Evolutionary conservation across 2,888 invertebrate species (phyloP).

Genomic region (Oxystoma pomonae): DNA sequence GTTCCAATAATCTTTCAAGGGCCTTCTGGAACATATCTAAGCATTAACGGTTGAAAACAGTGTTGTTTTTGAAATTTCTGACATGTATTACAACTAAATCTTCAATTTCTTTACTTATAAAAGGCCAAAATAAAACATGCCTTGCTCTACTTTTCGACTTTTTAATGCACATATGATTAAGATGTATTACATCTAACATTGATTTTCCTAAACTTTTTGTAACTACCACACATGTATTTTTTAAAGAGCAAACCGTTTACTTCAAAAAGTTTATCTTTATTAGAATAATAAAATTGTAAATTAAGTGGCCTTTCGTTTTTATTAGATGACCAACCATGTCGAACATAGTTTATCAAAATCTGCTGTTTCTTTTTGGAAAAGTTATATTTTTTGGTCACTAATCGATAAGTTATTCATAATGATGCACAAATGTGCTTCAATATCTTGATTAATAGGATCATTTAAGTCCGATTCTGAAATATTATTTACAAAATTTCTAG

Average conservation of each 20-base stretch:
- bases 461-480: no score
- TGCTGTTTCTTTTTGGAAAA: conserved; percentile 6
- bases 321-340: conserved; percentile 16
- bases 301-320: conserved; percentile 7
- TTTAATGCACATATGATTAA: conserved; percentile 8
- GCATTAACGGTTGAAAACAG: neutral
- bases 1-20: neutral
- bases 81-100: neutral
- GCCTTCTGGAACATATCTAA: neutral
- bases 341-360: conserved; percentile 8
- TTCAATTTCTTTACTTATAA: conserved; percentile 10
- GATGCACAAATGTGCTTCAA: neutral
- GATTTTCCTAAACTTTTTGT: conserved; percentile 10
- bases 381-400: neutral
- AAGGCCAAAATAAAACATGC: conserved; percentile 13
- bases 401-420: conserved; percentile 11
- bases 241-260: conserved; percentile 9
- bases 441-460: neutral
- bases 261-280: conserved; percentile 11
- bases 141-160: conserved; percentile 2
- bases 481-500: neutral
- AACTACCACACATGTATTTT: conserved; percentile 9
- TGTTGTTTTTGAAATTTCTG: conserved; percentile 1
- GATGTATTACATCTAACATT: conserved; percentile 13
- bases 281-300: conserved; percentile 7